Base-by-base conservation (phyloP, 2,797 vertebrate genomes). In the Botia almorhae region DNA sequence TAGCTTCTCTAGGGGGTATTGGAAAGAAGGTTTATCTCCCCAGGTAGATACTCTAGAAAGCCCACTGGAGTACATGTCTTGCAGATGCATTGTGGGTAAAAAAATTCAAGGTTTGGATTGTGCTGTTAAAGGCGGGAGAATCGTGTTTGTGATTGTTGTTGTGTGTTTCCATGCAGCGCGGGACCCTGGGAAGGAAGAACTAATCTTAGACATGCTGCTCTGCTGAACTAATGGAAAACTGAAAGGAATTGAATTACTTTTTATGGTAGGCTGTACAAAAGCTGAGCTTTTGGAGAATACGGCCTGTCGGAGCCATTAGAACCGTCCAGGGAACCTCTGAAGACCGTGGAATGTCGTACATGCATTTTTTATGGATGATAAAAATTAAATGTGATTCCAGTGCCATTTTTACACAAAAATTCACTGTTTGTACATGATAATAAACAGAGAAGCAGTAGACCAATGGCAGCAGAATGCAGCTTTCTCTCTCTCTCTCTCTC, bases 371-470 rank as follows among this genome's bases (percentile, higher is more conserved):
- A 80, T 80, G 50, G 23, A 56, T 74, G 50, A 73, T 73, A 13
- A 74, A 73, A 80, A 55, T 80, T 74, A 80, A 80, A 80, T 80
- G 78, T 17, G 61, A 65, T 67, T 67, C 51, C 60, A 73, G 16
- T 65, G 60, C 12, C 36, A 58, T 46, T 80, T 80, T 80, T 80
- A 73, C 61, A 60, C 58, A 73, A 19, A 64, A 26, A 80, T 63
- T 7, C 58, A 55, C 48, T 26, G 48, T 46, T 64, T 80, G 58
- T n/a, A 43, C 16, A 46, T 48, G 53, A 33, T 56, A 29, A 80
- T 56, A 65, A 72, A 79, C 58, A 53, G 10, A 65, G 29, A 26
- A 50, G 48, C 29, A 50, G 3, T 17, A 7, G 56, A 70, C 50
- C 21, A 60, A 10, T 12, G 55, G 8, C 39, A 36, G 29, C 36